Conservation (phyloP, 2,888 invertebrate species). For the Deroplatys truncata region DNA sequence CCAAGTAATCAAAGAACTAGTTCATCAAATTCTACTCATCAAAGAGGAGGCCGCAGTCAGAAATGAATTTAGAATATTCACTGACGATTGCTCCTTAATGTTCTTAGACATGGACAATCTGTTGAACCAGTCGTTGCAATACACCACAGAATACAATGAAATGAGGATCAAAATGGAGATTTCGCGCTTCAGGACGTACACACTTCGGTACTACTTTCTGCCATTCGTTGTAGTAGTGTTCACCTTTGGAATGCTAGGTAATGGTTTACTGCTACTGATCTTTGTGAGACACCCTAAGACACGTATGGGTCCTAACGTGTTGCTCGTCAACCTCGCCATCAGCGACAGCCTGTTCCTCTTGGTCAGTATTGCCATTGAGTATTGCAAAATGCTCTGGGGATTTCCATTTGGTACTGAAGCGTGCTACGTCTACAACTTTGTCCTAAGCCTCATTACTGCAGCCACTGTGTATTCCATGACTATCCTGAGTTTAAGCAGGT, state of each 20-base stretch:
- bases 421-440: not conserved
- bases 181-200: not conserved
- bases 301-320: not conserved
- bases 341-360: not conserved
- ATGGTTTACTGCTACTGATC: not conserved
- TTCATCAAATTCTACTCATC: not conserved
- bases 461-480: not conserved
- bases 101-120: too few species aligned
- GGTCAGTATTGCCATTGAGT: not conserved
- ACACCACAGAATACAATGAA: not conserved
- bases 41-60: not conserved
- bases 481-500: not conserved
- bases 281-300: not conserved
- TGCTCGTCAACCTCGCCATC: not conserved
- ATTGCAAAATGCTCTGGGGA: not conserved
- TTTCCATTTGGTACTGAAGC: not conserved
- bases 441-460: not conserved
- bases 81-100: too few species aligned
- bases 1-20: not conserved
- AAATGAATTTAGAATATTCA: too few species aligned
- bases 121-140: not conserved
- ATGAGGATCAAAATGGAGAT: not conserved
- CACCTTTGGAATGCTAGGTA: not conserved
- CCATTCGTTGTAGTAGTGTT: not conserved
- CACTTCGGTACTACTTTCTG: not conserved